A percentile compares a stretch with the other conserved stretches of the same genome.
Conservation (phyloP, 35 echinoderm and acorn worm species). For the Patiria miniata region DNA sequence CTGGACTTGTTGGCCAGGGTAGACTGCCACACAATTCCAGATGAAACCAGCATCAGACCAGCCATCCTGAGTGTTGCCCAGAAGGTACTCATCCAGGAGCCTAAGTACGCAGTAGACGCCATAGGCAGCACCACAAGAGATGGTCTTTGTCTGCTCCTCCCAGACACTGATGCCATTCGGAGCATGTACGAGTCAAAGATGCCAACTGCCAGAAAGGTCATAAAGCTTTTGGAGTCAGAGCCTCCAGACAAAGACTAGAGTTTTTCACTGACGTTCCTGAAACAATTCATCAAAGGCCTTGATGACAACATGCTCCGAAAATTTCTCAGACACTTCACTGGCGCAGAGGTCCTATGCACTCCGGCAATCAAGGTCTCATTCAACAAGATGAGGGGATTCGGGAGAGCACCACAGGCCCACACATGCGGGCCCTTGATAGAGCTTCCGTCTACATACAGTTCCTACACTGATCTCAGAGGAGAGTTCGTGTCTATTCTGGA, state of each 20-base stretch:
- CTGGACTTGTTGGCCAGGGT: conserved; percentile 20
- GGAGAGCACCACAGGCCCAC: conserved; percentile 16
- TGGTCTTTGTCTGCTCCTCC: background rate
- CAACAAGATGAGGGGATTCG: background rate
- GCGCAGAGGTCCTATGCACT: background rate
- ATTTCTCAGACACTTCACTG: background rate
- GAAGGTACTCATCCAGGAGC: conserved; percentile 16
- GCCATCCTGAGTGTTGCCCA: background rate
- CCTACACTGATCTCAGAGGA: conserved; percentile 9
- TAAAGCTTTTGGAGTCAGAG: background rate
- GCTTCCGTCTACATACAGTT: conserved; percentile 16
- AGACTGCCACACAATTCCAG: background rate
- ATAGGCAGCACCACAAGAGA: background rate
- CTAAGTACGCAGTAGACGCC: conserved; percentile 19
- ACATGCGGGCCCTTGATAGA: conserved; percentile 30
- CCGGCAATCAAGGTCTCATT: background rate
- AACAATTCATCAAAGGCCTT: conserved; percentile 22
- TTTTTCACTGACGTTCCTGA: background rate
- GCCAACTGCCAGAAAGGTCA: conserved; percentile 21
- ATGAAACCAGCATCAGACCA: background rate
- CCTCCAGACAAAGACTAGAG: background rate
- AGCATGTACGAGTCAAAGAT: conserved; percentile 8
- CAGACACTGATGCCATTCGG: background rate
- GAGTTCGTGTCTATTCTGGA: conserved; percentile 18
- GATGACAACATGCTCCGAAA: background rate